Base-by-base conservation (phyloP, 2,888 invertebrate species). In the Danaus chrysippus region DNA sequence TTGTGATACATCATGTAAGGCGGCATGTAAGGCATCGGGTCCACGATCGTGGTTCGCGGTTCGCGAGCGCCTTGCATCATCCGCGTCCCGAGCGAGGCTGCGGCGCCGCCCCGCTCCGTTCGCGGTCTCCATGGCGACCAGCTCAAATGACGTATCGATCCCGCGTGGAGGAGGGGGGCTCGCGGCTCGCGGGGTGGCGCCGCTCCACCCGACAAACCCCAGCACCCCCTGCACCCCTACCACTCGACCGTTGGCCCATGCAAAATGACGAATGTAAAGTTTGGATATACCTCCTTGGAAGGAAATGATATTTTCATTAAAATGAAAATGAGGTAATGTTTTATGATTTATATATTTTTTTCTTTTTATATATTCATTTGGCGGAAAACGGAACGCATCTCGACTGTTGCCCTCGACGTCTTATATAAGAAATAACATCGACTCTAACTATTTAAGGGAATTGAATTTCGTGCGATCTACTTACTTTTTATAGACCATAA, bases 91-190 rank as follows among this genome's bases (percentile, higher is more conserved):
- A 81, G 80, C 83, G 79, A 81, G 80, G 82, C 82, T 84, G 86
- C 84, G 87, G 87, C 88, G 87, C 87, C 88, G 86, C 89, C 88
- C 87, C 88, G 88, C 89, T 84, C 87, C 78, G 83, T 84, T 87
- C 91, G 90, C 90, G 90, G 91, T 91, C 84, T 89, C 90, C 91
- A 91, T 91, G 91, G 90, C 86, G 86, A 91, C 91, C 90, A 82
- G 87, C 90, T 90, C 89, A 87, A 91, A 91, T 91, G 91, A 91
- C 91, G 91, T 91, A 91, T 91, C 89, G 90, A 90, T 90, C 90
- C 90, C 88, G 85, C 87, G 86, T 73, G 84, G 86, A 82, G 85
- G 81, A 72, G 76, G 79, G 84, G 78, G 77, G 73, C 73, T 75
- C 82, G 65, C 62, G 62, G 66, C 68, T 66, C 74, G 82, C 82